phyloP scores from a whole-genome alignment of 2,797 vertebrate genomes.

The Catostomus latipinnis region DNA sequence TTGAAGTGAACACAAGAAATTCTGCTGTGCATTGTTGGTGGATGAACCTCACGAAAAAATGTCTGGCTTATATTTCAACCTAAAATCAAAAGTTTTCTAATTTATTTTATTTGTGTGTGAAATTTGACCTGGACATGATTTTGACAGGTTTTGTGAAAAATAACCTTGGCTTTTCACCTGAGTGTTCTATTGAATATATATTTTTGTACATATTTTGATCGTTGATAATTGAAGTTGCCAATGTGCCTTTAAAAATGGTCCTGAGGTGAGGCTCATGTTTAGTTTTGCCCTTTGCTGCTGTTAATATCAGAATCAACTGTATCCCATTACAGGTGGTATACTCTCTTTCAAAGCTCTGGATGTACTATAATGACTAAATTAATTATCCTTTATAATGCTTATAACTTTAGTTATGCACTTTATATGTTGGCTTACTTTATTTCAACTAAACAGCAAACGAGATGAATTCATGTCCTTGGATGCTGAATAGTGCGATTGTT shows the following conservation, averaged over 20 bases:
- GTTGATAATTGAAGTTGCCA: conserved; percentile 54
- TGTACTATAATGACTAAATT: conserved; percentile 5
- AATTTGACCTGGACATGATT: too few relatives aligned
- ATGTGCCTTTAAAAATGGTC: conserved; percentile 60
- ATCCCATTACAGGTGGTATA: neutral
- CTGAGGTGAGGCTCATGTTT: conserved; percentile 54
- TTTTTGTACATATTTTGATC: conserved; percentile 59
- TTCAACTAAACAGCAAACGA: conserved; percentile 7
- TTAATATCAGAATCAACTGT: conserved; percentile 18
- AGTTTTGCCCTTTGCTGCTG: conserved; percentile 60
- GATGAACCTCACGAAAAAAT: too few relatives aligned
- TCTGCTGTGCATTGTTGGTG: conserved; percentile 75
- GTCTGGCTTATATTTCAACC: too few relatives aligned
- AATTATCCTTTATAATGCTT: conserved; percentile 3
- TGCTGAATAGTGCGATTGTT: neutral
- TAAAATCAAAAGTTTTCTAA: too few relatives aligned
- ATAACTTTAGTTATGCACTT: conserved; percentile 20
- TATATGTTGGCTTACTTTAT: conserved; percentile 1
- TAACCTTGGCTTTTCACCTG: neutral
- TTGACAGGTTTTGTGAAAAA: too few relatives aligned
- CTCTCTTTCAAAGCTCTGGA: conserved; percentile 23
- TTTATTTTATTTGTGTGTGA: too few relatives aligned
- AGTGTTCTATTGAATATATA: conserved; percentile 67
- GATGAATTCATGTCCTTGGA: neutral
- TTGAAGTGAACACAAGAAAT: conserved; percentile 50